Base-by-base conservation (phyloP, 2,113 vertebrate species). In the Saimiri boliviensis region DNA sequence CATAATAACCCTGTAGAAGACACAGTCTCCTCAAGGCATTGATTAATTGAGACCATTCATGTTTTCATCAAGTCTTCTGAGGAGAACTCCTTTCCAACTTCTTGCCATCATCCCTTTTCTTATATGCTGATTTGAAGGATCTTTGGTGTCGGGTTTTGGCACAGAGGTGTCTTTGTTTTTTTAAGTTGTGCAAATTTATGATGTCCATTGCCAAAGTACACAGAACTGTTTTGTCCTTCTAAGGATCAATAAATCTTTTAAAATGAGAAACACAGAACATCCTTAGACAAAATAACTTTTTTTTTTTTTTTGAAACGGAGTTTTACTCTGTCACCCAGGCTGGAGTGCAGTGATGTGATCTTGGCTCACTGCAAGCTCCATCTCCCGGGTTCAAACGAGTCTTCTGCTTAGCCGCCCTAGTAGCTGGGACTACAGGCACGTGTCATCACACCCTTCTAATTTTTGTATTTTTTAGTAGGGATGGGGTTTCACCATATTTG, bases 211-310 rank as follows among this genome's bases (percentile, higher is more conserved):
- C 32, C 32, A 32, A 68, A 68, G 63, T 68, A 70, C 63, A 85
- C 52, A 92, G 71, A 97, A 94, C 37, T 91, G 30, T 30, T 87
- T 92, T 95, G 71, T 73, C 27, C 32, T 89, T 35, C 35, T 70
- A 83, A 91, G 86, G 60, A 37, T 83, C 90, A 96, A 94, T 88
- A 85, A 19, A 20, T 35, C 54, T 90, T 77, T 91, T 94, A 81
- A 16, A 91, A 27, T 23, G 17, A 92, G 40, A 80, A 82, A 63
- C 66, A 71, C 40, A 77, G 45, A 93, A 30, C 40, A 85, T 79
- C 94, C 66, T 96, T 89, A 76, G 82, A 56, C 71, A 92, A 93
- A 88, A 83, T 68, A 79, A 70, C 54, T 80, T 58, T 45, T 76
- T 27, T n/a, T n/a, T n/a, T 45, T 76, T 30, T 77, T 9, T 60